Evolutionary conservation across 2,113 vertebrate genomes (phyloP).

Genomic region (Miniopterus natalensis): DNA sequence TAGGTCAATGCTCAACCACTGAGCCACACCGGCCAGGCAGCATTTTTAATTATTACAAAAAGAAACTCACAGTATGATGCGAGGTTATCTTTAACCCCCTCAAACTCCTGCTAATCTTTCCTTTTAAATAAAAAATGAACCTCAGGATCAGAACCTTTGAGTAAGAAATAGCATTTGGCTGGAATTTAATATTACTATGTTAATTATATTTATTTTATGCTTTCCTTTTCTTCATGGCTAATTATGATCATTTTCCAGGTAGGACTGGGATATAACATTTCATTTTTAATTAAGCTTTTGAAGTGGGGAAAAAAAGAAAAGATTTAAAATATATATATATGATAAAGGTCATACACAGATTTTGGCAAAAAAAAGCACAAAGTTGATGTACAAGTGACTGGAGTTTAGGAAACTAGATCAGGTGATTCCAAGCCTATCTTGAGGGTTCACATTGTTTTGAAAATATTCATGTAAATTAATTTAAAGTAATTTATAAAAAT

Average conservation of each 20-base stretch:
- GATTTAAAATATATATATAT: neutral
- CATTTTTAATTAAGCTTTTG: constrained; percentile 31
- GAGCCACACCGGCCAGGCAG: no score
- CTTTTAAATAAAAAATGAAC: constrained; percentile 14
- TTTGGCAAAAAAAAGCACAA: neutral
- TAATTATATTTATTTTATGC: constrained; percentile 1
- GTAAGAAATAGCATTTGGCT: neutral
- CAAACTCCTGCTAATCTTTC: neutral
- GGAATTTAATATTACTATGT: constrained; percentile 1
- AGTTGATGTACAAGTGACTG: neutral
- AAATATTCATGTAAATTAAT: constrained; percentile 23
- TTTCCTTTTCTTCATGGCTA: constrained; percentile 3
- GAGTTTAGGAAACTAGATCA: neutral
- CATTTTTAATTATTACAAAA: neutral
- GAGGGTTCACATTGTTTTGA: neutral
- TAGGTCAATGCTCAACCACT: no score
- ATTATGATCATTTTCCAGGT: constrained; percentile 7
- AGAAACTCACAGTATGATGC: neutral
- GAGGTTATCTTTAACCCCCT: neutral
- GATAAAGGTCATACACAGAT: neutral
- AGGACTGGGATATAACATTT: neutral
- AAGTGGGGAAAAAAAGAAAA: constrained; percentile 16
- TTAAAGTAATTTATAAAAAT: constrained; percentile 22
- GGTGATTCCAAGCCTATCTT: neutral
- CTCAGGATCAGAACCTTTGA: constrained; percentile 4